Evolutionary conservation across 2,797 vertebrate species (phyloP).

Genomic region (Sandelia bainsii): DNA sequence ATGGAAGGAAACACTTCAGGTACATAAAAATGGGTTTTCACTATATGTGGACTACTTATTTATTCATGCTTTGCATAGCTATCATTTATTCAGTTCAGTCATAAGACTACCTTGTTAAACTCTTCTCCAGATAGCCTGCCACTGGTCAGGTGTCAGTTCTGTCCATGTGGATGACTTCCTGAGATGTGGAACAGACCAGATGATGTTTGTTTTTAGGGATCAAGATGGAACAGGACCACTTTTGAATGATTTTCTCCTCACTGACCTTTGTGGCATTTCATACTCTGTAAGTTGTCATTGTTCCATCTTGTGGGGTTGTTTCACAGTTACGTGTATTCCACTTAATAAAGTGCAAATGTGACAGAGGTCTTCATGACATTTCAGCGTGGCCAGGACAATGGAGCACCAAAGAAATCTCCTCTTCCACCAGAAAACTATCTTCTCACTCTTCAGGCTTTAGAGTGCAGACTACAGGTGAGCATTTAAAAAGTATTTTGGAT

Average conservation of each 20-base stretch:
- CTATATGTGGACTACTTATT: neutral
- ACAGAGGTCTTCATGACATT: slow-evolving; percentile 3
- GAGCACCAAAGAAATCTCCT: slow-evolving; percentile 56
- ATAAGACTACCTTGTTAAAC: neutral
- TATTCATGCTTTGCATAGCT: neutral
- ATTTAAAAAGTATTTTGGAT: neutral
- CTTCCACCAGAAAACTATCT: slow-evolving; percentile 81
- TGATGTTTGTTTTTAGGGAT: slow-evolving; percentile 88
- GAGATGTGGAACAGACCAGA: slow-evolving; percentile 91
- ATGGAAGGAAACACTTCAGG: slow-evolving; percentile 90
- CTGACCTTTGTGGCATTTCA: slow-evolving; percentile 86
- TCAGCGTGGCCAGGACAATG: slow-evolving; percentile 75
- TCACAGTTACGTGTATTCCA: neutral
- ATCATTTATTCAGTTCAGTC: neutral
- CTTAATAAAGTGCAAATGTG: neutral
- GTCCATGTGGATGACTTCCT: slow-evolving; percentile 92
- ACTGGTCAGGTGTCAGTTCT: slow-evolving; percentile 86
- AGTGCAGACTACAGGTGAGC: slow-evolving; percentile 91
- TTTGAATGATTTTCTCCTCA: slow-evolving; percentile 86
- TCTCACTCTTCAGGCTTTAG: slow-evolving; percentile 87
- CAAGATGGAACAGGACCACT: slow-evolving; percentile 47
- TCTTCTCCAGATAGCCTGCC: slow-evolving; percentile 84
- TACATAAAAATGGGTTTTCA: slow-evolving; percentile 44
- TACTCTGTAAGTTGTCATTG: slow-evolving; percentile 83
- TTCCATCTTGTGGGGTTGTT: neutral